Conservation (phyloP, 1,140 invertebrate species). For the Cotesia chilonis region DNA sequence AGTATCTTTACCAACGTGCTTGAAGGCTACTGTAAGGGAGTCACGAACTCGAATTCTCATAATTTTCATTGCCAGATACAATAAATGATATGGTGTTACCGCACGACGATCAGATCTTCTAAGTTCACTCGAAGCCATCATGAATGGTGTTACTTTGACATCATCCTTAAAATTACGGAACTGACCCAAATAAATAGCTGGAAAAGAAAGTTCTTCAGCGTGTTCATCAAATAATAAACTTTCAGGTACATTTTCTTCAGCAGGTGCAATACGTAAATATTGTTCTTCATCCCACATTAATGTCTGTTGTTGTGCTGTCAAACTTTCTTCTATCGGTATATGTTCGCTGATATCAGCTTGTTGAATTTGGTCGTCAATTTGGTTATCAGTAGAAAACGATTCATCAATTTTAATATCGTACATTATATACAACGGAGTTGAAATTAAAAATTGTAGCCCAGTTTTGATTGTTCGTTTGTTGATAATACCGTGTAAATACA, state of each 20-base stretch:
- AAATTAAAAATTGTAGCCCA: slow-evolving; percentile 38
- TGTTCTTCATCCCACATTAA: too few relatives aligned
- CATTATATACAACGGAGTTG: slow-evolving; percentile 37
- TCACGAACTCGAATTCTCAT: slow-evolving; percentile 39
- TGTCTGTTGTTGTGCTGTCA: too few relatives aligned
- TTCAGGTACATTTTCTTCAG: slow-evolving; percentile 27
- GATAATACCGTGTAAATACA: slow-evolving; percentile 36
- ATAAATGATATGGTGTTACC: slow-evolving; percentile 11
- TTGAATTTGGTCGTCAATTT: too few relatives aligned
- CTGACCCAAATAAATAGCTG: slow-evolving; percentile 51
- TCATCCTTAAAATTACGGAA: slow-evolving; percentile 47
- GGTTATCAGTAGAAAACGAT: background rate
- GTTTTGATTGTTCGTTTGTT: slow-evolving; percentile 38
- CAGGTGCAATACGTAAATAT: too few relatives aligned
- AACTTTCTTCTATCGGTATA: too few relatives aligned
- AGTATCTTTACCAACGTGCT: slow-evolving; percentile 40
- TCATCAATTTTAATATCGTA: slow-evolving; percentile 35
- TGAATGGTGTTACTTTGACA: slow-evolving; percentile 37
- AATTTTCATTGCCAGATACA: slow-evolving; percentile 45
- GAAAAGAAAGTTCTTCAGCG: slow-evolving; percentile 57
- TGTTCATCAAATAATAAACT: slow-evolving; percentile 43
- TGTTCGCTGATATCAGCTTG: too few relatives aligned
- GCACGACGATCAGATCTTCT: slow-evolving; percentile 40
- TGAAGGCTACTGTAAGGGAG: slow-evolving; percentile 39
- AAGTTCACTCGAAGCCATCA: slow-evolving; percentile 43